phyloP scores from a whole-genome alignment of 2,888 invertebrate genomes.

The Gymnosoma rotundatum region DNA sequence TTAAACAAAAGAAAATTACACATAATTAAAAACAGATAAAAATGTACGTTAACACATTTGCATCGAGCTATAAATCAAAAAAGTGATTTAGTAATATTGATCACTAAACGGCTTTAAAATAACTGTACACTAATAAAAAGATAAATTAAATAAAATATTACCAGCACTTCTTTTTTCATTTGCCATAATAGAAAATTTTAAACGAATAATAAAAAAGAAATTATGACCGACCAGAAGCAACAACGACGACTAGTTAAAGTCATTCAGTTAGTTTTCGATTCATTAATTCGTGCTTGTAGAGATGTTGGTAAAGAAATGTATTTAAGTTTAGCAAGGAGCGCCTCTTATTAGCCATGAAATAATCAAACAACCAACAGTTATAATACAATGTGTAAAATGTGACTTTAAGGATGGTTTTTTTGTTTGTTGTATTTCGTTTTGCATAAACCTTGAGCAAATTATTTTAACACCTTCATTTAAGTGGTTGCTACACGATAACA shows the following conservation, averaged over 20 bases:
- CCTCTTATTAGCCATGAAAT: conserved; percentile 40
- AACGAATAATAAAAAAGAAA: conserved; percentile 14
- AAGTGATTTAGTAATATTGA: no score
- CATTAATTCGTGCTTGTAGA: conserved; percentile 18
- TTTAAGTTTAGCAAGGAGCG: conserved; percentile 51
- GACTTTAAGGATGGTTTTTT: conserved; percentile 17
- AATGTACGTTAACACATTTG: no score
- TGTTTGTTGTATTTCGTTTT: neutral
- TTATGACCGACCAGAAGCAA: conserved; percentile 50
- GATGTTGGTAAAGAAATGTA: conserved; percentile 11
- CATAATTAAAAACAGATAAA: no score
- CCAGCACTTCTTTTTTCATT: neutral
- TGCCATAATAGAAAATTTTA: neutral
- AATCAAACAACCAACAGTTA: conserved; percentile 6
- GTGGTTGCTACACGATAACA: no score
- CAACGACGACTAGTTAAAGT: conserved; percentile 30
- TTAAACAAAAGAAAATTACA: no score
- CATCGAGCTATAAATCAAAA: no score
- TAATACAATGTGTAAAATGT: conserved; percentile 39
- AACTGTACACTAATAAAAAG: neutral
- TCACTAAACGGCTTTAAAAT: no score
- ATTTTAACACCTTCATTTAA: conserved; percentile 39
- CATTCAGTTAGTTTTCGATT: neutral
- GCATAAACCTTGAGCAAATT: conserved; percentile 48
- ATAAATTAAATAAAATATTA: conserved; percentile 10